Percentiles rank a stretch among this genome's conserved stretches.
Conservation (phyloP, 2,888 invertebrate species). For the Melinaea marsaeus region DNA sequence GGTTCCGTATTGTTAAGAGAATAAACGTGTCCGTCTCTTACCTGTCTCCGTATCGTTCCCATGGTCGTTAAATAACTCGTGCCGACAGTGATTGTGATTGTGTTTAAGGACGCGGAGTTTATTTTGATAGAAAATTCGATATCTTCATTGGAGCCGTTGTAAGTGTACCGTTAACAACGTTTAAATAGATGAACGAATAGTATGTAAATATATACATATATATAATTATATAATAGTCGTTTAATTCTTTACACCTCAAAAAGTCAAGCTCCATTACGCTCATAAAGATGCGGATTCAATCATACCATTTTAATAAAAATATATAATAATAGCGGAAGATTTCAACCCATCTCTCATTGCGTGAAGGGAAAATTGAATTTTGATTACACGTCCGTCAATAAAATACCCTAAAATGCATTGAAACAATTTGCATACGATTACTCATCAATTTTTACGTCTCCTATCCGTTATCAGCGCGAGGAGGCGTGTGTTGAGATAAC, state of each 20-base stretch:
- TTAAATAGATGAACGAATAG: no score
- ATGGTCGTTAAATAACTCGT: constrained; percentile 26
- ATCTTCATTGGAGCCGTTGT: constrained; percentile 24
- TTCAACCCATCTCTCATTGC: constrained; percentile 20
- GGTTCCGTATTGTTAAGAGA: constrained; percentile 62
- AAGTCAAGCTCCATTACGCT: no score
- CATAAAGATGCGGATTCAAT: constrained; percentile 14
- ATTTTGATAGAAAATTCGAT: constrained; percentile 32
- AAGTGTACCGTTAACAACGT: constrained; percentile 24
- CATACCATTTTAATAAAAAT: constrained; percentile 20
- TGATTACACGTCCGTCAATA: constrained; percentile 63
- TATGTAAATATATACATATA: no score
- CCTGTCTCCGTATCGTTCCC: constrained; percentile 35
- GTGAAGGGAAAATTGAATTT: constrained; percentile 66
- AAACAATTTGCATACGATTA: constrained; percentile 52
- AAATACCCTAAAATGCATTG: constrained; percentile 53
- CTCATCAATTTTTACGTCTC: constrained; percentile 23
- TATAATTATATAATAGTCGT: no score
- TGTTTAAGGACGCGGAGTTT: constrained; percentile 27
- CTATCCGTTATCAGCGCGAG: constrained; percentile 19
- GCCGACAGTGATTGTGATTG: constrained; percentile 31
- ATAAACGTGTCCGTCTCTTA: constrained; percentile 53
- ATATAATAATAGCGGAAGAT: constrained; percentile 26
- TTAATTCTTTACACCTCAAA: no score
- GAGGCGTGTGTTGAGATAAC: constrained; percentile 15